Percentiles rank a stretch among this genome's conserved stretches.
These are phyloP conservation scores for Luperina testacea DNA, from an alignment of 2,888 invertebrate genomes.

Conservation along the genomic window DNA sequence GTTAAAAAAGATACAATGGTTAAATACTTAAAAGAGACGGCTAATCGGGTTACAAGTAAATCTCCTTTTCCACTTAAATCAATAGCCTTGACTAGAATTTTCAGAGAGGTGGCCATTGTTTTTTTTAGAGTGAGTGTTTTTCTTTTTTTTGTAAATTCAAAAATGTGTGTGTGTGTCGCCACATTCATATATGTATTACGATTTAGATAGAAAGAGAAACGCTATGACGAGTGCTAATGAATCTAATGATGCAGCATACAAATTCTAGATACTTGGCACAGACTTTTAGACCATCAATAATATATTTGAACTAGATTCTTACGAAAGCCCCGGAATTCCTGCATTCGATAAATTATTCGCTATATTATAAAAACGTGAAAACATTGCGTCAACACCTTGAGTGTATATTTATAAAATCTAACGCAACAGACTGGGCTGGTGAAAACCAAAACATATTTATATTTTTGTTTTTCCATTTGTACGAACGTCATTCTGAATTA, in stretches of 20 bases:
- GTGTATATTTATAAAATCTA: conserved; percentile 59
- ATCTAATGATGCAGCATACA: neutral
- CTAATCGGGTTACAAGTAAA: conserved; percentile 42
- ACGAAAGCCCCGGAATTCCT: conserved; percentile 34
- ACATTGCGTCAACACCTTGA: conserved; percentile 51
- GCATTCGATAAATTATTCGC: conserved; percentile 51
- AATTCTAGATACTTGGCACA: neutral
- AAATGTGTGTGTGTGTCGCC: too few species aligned
- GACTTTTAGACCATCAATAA: conserved; percentile 30
- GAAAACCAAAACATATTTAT: conserved; percentile 56
- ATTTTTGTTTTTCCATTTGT: conserved; percentile 42
- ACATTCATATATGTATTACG: too few species aligned
- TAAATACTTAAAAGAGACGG: conserved; percentile 31
- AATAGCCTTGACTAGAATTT: neutral
- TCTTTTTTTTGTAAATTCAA: too few species aligned
- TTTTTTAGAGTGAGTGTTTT: too few species aligned
- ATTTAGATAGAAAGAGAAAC: neutral
- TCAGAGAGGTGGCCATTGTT: neutral
- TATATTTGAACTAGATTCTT: conserved; percentile 29
- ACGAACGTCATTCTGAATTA: conserved; percentile 50
- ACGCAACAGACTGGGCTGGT: conserved; percentile 38
- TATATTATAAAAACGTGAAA: conserved; percentile 50
- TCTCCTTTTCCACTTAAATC: conserved; percentile 14
- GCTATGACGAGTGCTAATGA: neutral
- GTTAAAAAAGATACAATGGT: conserved; percentile 37